Evolutionary conservation across 2,797 vertebrate species (phyloP).

Genomic region (Lacerta agilis): DNA sequence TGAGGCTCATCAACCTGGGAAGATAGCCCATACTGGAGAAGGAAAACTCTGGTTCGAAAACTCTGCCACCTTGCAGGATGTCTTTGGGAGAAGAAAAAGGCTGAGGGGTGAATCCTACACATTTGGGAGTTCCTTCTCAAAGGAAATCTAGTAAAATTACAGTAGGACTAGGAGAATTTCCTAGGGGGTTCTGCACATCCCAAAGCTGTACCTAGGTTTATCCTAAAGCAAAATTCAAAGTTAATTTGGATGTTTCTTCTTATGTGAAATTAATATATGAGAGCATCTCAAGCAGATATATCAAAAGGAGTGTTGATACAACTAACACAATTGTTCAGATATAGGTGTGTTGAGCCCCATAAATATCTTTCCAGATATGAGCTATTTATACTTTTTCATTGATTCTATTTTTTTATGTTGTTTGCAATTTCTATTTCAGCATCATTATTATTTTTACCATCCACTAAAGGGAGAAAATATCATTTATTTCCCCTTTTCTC

Average conservation of each 20-base stretch:
- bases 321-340: not conserved
- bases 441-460: not conserved
- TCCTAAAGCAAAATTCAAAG: not conserved
- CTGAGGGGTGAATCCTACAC: no score
- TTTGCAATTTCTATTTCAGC: not conserved
- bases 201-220: not conserved
- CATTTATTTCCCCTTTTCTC: not conserved
- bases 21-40: no score
- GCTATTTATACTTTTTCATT: not conserved
- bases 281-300: not conserved
- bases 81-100: no score
- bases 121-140: not conserved
- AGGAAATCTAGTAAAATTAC: not conserved
- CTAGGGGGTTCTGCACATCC: not conserved
- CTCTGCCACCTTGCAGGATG: no score
- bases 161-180: not conserved
- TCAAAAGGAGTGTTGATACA: not conserved
- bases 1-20: no score
- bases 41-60: no score
- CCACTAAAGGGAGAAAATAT: not conserved
- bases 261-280: not conserved
- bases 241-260: not conserved
- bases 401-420: not conserved
- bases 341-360: not conserved
- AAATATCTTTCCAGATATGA: not conserved